Base-by-base conservation (phyloP, 2,113 vertebrate genomes). In the Menidia beryllina region DNA sequence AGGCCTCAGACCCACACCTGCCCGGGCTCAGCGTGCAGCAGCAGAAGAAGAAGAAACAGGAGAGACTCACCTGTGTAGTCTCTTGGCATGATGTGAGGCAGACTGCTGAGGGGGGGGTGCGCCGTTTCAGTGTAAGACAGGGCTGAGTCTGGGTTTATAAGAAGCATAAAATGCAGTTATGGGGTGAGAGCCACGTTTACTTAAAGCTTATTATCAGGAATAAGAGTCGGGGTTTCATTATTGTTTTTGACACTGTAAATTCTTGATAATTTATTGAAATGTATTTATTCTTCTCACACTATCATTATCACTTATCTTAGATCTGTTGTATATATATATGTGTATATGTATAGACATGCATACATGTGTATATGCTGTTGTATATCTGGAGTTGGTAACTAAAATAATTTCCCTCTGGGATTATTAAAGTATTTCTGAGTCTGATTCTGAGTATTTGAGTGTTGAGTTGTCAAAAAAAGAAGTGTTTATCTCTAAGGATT, bases 71-170 rank as follows among this genome's bases (percentile, higher is more conserved):
- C 96, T 95, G 96, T 95, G 93, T 95, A 95, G 88, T 96, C 95
- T 92, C 93, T 93, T 11, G 95, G 93, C 48, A 90, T 93, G 76
- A 92, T 66, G 79, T 93, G 93, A 86, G 94, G 94, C 13, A 94
- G 94, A 88, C 90, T 92, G 83, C 93, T 92, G n/a, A 94, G 92
- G 87, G 80, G 93, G 26, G 94, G 94, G 81, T 94, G 94, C 91
- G 94, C 96, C 47, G 94, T 94, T 96, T 98, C 97, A 96, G 96
- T 97, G 95, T 96, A 96, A 93, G 96, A 96, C 96, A 96, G 94
- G 85, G 94, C 93, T 88, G 95, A 95, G 93, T 97, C 96, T 73
- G 94, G 93, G 7, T 52, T 30, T 55, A n/a, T 57, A 49, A 15
- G 74, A 75, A 47, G 66, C 23, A 61, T 0, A 75, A 36, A 47